These are phyloP conservation scores for Phoeniculus purpureus DNA, from an alignment of 2,797 vertebrate genomes.

Conservation along the genomic window DNA sequence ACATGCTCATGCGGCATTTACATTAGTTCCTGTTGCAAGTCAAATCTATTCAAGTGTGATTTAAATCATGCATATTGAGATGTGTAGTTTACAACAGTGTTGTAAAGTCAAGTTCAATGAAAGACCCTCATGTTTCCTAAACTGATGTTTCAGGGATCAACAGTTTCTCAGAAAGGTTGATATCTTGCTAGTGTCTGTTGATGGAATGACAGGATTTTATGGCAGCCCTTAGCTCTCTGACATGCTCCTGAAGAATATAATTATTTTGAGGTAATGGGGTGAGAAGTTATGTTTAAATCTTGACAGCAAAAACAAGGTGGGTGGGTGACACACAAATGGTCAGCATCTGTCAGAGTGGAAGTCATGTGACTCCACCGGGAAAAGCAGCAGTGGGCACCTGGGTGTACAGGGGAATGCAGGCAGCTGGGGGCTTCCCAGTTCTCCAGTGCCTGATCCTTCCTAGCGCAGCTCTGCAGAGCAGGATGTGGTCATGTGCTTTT, in stretches of 20 bases:
- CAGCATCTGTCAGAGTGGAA: background rate
- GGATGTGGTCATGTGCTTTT: background rate
- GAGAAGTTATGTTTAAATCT: background rate
- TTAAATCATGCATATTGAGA: background rate
- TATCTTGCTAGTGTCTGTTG: fast-evolving
- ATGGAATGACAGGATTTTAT: background rate
- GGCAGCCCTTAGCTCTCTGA: background rate
- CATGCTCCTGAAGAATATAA: background rate
- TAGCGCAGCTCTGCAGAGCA: background rate
- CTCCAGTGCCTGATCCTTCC: background rate
- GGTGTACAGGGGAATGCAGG: background rate
- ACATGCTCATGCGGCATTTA: background rate
- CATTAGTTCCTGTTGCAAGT: background rate
- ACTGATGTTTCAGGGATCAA: background rate
- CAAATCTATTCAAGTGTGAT: background rate
- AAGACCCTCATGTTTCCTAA: background rate
- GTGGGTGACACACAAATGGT: fast-evolving
- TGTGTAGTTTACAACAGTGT: background rate
- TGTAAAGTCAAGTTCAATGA: background rate
- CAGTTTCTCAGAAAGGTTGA: background rate
- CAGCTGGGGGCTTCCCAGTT: background rate
- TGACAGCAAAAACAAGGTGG: background rate
- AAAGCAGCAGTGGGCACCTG: background rate
- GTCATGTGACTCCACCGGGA: background rate
- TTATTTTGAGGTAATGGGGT: background rate